Evolutionary conservation across 2,113 vertebrate species (phyloP).

Genomic region (Climacteris rufus): DNA sequence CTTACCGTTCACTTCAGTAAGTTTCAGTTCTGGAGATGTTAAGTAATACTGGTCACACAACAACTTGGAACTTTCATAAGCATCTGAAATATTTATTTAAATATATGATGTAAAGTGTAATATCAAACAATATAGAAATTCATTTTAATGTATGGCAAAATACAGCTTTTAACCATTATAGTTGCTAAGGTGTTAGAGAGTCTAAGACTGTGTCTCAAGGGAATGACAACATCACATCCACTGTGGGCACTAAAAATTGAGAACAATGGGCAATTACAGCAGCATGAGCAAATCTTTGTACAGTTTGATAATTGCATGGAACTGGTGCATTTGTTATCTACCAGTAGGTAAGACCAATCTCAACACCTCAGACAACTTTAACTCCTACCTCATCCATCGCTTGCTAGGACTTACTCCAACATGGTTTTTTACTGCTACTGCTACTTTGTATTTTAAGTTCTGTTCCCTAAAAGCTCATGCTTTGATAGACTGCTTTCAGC

Average conservation of each 20-base stretch:
- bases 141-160: background rate
- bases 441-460: background rate
- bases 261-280: background rate
- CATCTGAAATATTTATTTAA: conserved; percentile 78
- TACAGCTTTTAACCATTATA: background rate
- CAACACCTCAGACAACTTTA: background rate
- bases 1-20: conserved; percentile 91
- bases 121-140: background rate
- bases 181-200: background rate
- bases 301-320: background rate
- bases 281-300: background rate
- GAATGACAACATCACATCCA: background rate
- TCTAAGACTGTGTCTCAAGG: background rate
- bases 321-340: background rate
- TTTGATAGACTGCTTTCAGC: background rate
- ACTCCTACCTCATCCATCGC: background rate
- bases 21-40: conserved; percentile 88
- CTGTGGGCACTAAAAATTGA: background rate
- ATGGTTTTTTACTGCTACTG: background rate
- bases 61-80: conserved; percentile 89
- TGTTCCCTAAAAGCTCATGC: background rate
- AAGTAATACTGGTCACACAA: conserved; percentile 98
- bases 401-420: background rate
- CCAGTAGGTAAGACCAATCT: background rate
- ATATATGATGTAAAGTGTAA: background rate